phyloP scores from a whole-genome alignment of 2,113 vertebrate genomes.

The Eleginops maclovinus region DNA sequence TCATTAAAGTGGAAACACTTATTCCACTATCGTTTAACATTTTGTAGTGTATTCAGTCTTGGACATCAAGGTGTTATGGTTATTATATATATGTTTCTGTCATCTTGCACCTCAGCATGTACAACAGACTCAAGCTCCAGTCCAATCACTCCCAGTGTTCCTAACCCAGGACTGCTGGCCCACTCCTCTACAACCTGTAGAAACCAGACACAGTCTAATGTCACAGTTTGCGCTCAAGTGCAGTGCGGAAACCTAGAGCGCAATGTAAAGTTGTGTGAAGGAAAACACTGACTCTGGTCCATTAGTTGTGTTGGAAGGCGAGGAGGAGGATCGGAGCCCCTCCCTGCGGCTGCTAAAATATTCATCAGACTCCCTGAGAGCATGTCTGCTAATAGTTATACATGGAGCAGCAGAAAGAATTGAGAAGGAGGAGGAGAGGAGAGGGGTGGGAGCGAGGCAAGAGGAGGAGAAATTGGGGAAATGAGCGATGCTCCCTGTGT shows the following conservation, averaged over 20 bases:
- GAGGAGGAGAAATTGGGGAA: constrained; percentile 87
- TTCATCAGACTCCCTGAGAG: constrained; percentile 90
- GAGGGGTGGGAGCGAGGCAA: constrained; percentile 68
- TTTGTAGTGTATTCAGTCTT: not conserved
- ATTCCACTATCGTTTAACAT: too few relatives aligned
- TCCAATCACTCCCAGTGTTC: not conserved
- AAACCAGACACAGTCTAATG: constrained; percentile 19
- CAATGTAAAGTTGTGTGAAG: constrained; percentile 62
- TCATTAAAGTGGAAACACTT: not conserved
- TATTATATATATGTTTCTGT: not conserved
- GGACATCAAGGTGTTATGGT: not conserved
- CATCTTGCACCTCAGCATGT: not conserved
- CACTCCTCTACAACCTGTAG: not conserved
- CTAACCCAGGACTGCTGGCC: not conserved
- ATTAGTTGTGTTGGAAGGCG: constrained; percentile 71
- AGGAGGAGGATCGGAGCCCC: constrained; percentile 67
- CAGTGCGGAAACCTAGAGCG: constrained; percentile 21
- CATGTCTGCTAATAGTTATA: constrained; percentile 84
- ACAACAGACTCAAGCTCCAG: not conserved
- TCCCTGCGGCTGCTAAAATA: constrained; percentile 91
- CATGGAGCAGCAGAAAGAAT: constrained; percentile 78
- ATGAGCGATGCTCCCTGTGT: constrained; percentile 86
- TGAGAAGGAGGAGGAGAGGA: constrained; percentile 62
- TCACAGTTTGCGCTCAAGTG: constrained; percentile 26
- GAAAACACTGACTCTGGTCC: constrained; percentile 70